Percentiles rank a stretch among this genome's conserved stretches.
These are phyloP conservation scores for Melikaiella ostensackeni DNA, from an alignment of 2,888 invertebrate species.

Conservation along the genomic window DNA sequence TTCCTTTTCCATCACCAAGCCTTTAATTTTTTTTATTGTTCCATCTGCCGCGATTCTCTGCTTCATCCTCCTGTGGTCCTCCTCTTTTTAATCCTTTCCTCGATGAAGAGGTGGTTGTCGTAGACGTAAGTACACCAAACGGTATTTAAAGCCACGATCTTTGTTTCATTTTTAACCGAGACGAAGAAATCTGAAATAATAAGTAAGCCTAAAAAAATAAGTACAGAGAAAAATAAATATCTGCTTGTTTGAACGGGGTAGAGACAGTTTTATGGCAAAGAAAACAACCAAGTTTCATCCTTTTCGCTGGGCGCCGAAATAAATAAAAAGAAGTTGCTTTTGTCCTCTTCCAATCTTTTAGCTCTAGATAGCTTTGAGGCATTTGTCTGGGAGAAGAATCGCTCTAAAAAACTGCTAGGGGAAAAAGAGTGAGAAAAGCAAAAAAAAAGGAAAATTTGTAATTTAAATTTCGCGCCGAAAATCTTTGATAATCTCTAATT, in stretches of 20 bases:
- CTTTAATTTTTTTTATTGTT: neutral
- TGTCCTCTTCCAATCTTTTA: neutral
- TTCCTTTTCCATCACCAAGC: slow-evolving; percentile 12
- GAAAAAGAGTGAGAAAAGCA: neutral
- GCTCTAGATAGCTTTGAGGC: neutral
- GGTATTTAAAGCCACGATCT: slow-evolving; percentile 31
- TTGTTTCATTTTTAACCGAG: neutral
- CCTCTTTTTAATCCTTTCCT: neutral
- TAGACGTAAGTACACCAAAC: slow-evolving; percentile 17
- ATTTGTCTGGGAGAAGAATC: neutral
- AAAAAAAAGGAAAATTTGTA: neutral
- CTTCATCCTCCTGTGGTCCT: slow-evolving; percentile 27
- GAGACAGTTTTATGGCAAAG: slow-evolving; percentile 27
- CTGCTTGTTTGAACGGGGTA: neutral
- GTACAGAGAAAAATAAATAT: slow-evolving; percentile 6
- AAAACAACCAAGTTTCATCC: slow-evolving; percentile 9
- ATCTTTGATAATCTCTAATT: too few relatives aligned
- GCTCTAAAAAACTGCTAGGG: neutral
- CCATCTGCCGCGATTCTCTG: slow-evolving; percentile 4
- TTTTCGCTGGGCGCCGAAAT: neutral
- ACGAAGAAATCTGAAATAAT: neutral
- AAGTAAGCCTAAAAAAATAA: neutral
- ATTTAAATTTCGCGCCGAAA: neutral
- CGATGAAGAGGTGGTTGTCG: neutral
- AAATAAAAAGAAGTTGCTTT: slow-evolving; percentile 16